Percentiles rank a stretch among this genome's conserved stretches.
phyloP scores from a whole-genome alignment of 1,140 invertebrate species.

The Drosophila repleta region DNA sequence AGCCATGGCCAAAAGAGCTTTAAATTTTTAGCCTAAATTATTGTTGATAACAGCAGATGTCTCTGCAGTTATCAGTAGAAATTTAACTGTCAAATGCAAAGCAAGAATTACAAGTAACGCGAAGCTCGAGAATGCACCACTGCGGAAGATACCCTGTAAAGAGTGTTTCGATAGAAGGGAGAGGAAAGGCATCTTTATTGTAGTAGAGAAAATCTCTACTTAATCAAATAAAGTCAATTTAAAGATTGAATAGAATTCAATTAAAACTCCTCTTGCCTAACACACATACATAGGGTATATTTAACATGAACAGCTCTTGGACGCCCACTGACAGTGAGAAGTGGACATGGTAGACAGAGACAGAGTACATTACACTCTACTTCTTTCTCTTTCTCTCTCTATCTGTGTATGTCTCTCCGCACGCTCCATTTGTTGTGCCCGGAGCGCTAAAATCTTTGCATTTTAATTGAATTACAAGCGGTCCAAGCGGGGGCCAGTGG shows the following conservation, averaged over 20 bases:
- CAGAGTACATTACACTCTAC: background rate
- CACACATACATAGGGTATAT: conserved; percentile 6
- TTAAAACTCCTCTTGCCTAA: background rate
- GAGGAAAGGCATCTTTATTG: too few species aligned
- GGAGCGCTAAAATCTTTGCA: conserved; percentile 61
- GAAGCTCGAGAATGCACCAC: background rate
- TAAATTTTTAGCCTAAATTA: conserved; percentile 16
- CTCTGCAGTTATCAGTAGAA: conserved; percentile 6
- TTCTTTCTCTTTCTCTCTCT: background rate
- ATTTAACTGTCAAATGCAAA: conserved; percentile 29
- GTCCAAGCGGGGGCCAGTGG: background rate
- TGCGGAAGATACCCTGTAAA: conserved; percentile 4
- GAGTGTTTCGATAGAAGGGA: background rate
- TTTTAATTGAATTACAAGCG: conserved; percentile 77
- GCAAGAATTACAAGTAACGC: background rate
- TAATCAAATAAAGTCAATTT: background rate
- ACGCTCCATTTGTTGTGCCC: conserved; percentile 63
- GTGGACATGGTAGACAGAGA: conserved; percentile 17
- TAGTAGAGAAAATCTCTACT: too few species aligned
- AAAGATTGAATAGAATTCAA: background rate
- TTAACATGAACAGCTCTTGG: conserved; percentile 3
- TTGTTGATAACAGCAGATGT: conserved; percentile 28
- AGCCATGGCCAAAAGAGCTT: conserved; percentile 8
- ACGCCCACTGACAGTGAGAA: conserved; percentile 21
- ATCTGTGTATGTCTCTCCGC: background rate